Evolutionary conservation across 2,888 invertebrate genomes (phyloP).

Genomic region (Heliconius erato): DNA sequence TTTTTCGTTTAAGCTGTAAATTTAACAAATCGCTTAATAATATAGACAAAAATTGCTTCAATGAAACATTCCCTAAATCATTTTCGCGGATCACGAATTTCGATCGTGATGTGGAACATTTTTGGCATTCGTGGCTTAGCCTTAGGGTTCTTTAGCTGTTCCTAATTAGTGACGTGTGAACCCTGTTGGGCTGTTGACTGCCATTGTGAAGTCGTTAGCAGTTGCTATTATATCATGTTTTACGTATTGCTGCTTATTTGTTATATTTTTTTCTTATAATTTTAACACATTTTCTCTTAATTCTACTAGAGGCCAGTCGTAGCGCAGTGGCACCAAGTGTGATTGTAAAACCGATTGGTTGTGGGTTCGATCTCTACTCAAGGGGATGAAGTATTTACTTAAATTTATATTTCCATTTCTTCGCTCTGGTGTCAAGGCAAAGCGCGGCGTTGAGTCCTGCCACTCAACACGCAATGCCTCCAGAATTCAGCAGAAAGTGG

Average conservation of each 20-base stretch:
- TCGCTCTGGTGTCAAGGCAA: no score
- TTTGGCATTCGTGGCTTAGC: slow-evolving; percentile 52
- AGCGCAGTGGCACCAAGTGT: no score
- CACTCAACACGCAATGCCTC: no score
- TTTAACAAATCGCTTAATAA: slow-evolving; percentile 22
- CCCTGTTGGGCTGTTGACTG: slow-evolving; percentile 30
- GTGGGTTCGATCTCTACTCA: no score
- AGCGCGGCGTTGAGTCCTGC: no score
- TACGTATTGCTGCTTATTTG: not conserved
- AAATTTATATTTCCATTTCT: no score
- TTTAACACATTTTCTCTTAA: not conserved
- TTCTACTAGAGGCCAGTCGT: no score
- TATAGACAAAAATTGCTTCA: slow-evolving; percentile 18
- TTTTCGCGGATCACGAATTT: slow-evolving; percentile 55
- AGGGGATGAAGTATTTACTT: no score
- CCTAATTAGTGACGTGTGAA: slow-evolving; percentile 49
- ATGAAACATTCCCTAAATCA: slow-evolving; percentile 49
- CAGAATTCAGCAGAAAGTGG: no score
- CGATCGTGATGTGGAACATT: slow-evolving; percentile 58
- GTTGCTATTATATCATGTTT: slow-evolving; percentile 12
- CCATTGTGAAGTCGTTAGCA: slow-evolving; percentile 41
- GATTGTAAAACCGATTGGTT: no score
- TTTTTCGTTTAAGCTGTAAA: not conserved
- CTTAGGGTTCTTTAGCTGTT: slow-evolving; percentile 47
- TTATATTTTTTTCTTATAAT: not conserved